Base-by-base conservation (phyloP, 1,140 invertebrate genomes). In the Tachypleus tridentatus region DNA sequence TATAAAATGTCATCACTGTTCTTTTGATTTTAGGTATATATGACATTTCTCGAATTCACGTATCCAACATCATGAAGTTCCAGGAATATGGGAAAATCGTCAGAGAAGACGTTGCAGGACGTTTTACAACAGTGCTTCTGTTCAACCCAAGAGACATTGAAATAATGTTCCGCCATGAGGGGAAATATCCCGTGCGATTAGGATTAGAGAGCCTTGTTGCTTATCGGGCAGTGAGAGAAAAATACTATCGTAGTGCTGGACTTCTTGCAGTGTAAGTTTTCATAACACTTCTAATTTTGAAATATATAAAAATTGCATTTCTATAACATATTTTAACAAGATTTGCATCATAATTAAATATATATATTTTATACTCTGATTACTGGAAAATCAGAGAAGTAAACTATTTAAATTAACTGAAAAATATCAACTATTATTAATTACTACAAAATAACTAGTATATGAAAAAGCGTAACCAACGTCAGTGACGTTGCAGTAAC, bases 81-180 rank as follows among this genome's bases (percentile, higher is more conserved):
- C 29, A 54, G n/a, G 53, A 54, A 54, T 54, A 54, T n/a, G 53
- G 53, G 7, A 54, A n/a, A 8, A 54, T 54, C n/a, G 53, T 54
- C 53, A 7, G 53, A 8, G 7, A 8, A 54, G 3, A 54, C 3
- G n/a, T 54, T 0, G 7, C 0, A 7, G 63, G 62, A 53, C 47
- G 52, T 2, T 61, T 67, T 10, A 9, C 64, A 4, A n/a, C 59
- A 3, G 66, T 67, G 1, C 11, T 56, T 0, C 57, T 89, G 7
- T 88, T 87, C 75, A 83, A 86, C 72, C 85, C 86, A 0, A 82
- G 87, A 64, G 86, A 87, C 71, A 87, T 88, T 8, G 83, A 87
- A 62, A 83, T 82, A 64, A 83, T 90, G 60, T 88, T 88, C 71
- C 80, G 86, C 64, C 80, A 82, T 49, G 88, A 90, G 75, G 88